Conservation (phyloP, 2,888 invertebrate species). For the Drosophila colorata region DNA sequence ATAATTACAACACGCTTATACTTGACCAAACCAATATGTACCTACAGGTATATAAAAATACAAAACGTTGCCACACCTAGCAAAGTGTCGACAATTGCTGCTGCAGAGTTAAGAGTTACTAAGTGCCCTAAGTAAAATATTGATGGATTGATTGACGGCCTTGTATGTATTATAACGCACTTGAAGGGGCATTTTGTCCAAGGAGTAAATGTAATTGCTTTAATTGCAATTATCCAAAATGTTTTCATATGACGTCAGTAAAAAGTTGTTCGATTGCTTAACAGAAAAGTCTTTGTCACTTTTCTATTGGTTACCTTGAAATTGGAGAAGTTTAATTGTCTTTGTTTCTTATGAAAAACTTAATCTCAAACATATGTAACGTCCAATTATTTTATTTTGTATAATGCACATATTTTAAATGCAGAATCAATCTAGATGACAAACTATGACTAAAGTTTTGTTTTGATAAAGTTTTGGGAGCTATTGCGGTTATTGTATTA, state of each 20-base stretch:
- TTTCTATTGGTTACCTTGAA: not conserved
- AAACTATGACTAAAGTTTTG: too few relatives aligned
- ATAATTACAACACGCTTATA: constrained; percentile 24
- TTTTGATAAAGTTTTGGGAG: too few relatives aligned
- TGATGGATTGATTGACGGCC: constrained; percentile 6
- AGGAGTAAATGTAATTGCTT: not conserved
- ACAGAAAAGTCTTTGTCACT: not conserved
- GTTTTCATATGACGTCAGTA: too few relatives aligned
- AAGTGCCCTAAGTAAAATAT: not conserved
- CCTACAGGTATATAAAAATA: not conserved
- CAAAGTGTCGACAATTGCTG: constrained; percentile 1
- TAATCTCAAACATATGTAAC: too few relatives aligned
- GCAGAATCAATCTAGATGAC: too few relatives aligned
- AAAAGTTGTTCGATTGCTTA: not conserved
- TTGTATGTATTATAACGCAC: not conserved
- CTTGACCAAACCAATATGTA: constrained; percentile 5
- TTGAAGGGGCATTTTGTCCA: not conserved
- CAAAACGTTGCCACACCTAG: not conserved
- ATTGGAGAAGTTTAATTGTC: too few relatives aligned
- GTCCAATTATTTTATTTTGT: too few relatives aligned
- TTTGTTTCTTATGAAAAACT: not conserved
- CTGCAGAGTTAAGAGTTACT: not conserved
- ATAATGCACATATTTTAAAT: too few relatives aligned
- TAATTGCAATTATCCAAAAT: not conserved
- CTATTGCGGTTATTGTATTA: too few relatives aligned